Conservation (phyloP, 2,113 vertebrate genomes). For the Tragelaphus buxtoni region DNA sequence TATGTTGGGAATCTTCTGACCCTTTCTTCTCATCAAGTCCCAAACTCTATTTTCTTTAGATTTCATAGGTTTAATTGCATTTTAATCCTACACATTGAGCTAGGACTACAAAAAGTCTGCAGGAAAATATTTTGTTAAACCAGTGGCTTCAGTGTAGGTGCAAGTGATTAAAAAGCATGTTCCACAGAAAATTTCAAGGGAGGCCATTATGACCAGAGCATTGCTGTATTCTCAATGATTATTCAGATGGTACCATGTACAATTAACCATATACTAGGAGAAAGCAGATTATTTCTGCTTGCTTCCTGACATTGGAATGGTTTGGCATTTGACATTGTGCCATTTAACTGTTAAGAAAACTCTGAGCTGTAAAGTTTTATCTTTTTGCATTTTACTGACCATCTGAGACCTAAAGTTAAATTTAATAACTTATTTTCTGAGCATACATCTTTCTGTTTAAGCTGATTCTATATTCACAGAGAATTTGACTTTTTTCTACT, state of each 20-base stretch:
- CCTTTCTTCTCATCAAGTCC: background rate
- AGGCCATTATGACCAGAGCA: background rate
- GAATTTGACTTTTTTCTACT: background rate
- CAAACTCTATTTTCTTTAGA: background rate
- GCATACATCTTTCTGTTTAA: background rate
- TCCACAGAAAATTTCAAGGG: slow-evolving; percentile 31
- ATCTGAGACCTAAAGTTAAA: background rate
- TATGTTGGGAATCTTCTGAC: background rate
- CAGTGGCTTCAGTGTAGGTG: background rate
- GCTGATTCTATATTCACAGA: background rate
- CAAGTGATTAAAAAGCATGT: background rate
- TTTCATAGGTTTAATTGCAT: background rate
- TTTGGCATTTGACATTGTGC: background rate
- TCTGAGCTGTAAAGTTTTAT: background rate
- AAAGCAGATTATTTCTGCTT: background rate
- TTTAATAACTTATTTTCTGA: background rate
- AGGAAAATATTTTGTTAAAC: background rate
- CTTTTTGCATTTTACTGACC: background rate
- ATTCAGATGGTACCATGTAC: background rate
- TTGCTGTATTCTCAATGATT: background rate
- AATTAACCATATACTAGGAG: background rate
- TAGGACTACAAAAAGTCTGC: background rate
- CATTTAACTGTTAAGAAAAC: background rate
- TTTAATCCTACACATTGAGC: slow-evolving; percentile 22
- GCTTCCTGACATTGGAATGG: background rate